Conservation (phyloP, 30 jellyfish, hydroid and myxozoan species). For the Hydra vulgaris region DNA sequence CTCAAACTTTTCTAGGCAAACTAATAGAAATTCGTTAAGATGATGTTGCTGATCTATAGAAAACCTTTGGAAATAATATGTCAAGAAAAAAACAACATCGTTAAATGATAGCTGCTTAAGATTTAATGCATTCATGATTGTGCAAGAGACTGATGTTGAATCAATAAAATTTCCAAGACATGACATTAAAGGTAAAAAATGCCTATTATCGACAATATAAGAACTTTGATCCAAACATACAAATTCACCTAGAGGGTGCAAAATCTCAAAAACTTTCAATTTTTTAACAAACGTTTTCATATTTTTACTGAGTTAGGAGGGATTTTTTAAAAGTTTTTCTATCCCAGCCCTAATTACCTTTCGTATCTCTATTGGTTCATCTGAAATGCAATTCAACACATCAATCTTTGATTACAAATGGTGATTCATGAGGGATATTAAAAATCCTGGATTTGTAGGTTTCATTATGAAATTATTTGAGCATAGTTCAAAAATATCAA, state of each 20-base stretch:
- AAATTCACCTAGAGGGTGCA: background rate
- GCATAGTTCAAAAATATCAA: background rate
- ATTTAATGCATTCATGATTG: background rate
- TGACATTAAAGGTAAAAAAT: background rate
- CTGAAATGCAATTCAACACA: background rate
- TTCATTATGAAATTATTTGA: background rate
- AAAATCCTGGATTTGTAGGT: background rate
- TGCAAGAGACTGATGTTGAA: background rate
- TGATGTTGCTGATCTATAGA: background rate
- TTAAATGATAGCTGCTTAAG: background rate
- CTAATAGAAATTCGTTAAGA: conserved; percentile 10
- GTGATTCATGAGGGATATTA: background rate
- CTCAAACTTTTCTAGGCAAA: background rate
- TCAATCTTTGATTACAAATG: background rate
- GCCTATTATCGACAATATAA: background rate
- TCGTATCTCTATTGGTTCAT: background rate
- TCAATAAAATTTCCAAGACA: background rate
- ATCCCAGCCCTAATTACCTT: background rate
- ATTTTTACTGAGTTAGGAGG: background rate
- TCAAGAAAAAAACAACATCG: background rate
- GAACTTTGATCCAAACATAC: background rate
- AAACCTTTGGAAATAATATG: background rate
- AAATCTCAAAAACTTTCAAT: background rate
- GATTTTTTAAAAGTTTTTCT: background rate
- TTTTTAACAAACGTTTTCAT: background rate